Conservation (phyloP, 1,140 invertebrate species). For the Drosophila nebulosa region DNA sequence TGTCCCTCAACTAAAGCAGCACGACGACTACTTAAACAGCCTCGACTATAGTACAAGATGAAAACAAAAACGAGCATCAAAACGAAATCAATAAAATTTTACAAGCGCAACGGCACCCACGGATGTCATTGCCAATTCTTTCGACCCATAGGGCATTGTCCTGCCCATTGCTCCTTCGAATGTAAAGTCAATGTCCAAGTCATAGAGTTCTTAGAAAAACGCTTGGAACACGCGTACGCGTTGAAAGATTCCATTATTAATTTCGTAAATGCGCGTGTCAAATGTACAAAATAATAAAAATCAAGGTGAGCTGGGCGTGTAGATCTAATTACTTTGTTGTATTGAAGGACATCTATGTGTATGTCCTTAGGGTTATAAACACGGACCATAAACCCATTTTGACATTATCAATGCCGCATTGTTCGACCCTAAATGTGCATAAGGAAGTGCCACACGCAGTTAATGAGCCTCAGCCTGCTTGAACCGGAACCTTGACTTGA, state of each 20-base stretch:
- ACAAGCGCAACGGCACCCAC: constrained; percentile 62
- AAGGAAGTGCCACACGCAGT: constrained; percentile 80
- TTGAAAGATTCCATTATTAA: constrained; percentile 63
- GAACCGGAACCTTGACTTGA: constrained; percentile 48
- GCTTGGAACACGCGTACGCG: constrained; percentile 38
- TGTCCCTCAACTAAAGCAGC: constrained; percentile 74
- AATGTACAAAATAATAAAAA: constrained; percentile 68
- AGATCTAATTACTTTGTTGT: constrained; percentile 34
- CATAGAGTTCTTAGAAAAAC: constrained; percentile 15
- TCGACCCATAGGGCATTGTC: not conserved
- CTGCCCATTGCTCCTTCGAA: not conserved
- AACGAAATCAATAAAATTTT: constrained; percentile 68
- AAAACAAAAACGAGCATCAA: constrained; percentile 50
- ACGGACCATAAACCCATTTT: constrained; percentile 53
- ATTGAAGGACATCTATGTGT: constrained; percentile 41
- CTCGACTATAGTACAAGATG: constrained; percentile 5
- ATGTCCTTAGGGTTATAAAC: constrained; percentile 17
- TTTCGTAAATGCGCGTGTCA: constrained; percentile 75
- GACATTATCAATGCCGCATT: constrained; percentile 58
- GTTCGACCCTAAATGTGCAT: constrained; percentile 66
- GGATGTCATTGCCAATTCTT: constrained; percentile 30
- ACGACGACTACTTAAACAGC: constrained; percentile 73
- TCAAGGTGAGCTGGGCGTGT: constrained; percentile 58
- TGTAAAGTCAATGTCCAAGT: constrained; percentile 19
- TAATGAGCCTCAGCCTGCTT: constrained; percentile 39